phyloP scores from a whole-genome alignment of 2,888 invertebrate species.

The Drosophila kambysellisi region DNA sequence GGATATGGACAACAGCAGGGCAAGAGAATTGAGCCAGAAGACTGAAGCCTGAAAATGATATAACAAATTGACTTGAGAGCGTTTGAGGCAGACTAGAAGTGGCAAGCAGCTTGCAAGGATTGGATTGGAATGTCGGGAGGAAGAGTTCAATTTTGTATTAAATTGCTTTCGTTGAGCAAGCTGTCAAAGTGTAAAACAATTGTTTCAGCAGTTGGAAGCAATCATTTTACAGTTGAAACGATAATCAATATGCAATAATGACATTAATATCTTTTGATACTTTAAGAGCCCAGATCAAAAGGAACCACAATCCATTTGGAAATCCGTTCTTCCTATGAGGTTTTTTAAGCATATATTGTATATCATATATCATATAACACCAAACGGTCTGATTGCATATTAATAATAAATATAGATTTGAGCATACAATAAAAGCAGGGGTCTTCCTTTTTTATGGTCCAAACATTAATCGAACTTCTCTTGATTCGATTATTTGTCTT shows the following conservation, averaged over 20 bases:
- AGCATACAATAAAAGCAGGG: background rate
- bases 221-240: slow-evolving; percentile 7
- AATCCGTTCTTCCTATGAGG: background rate
- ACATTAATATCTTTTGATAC: background rate
- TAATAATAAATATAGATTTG: background rate
- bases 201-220: slow-evolving; percentile 20
- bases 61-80: slow-evolving; percentile 47
- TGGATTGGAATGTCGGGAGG: background rate
- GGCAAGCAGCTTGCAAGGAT: background rate
- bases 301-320: background rate
- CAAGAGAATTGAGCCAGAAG: slow-evolving; percentile 6
- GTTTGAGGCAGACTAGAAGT: background rate
- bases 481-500: slow-evolving; percentile 19
- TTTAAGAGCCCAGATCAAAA: background rate
- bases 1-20: slow-evolving; percentile 8
- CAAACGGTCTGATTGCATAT: background rate
- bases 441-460: slow-evolving; percentile 14
- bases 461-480: slow-evolving; percentile 28
- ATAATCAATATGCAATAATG: background rate
- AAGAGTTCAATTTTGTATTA: slow-evolving; percentile 13
- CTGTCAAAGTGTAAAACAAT: slow-evolving; percentile 41
- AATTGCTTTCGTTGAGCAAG: slow-evolving; percentile 22
- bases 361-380: background rate
- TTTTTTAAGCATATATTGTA: background rate
- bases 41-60: slow-evolving; percentile 47